A percentile compares a stretch with the other conserved stretches of the same genome.
Evolutionary conservation across 2,797 vertebrate species (phyloP).

Genomic region (Sparus aurata): DNA sequence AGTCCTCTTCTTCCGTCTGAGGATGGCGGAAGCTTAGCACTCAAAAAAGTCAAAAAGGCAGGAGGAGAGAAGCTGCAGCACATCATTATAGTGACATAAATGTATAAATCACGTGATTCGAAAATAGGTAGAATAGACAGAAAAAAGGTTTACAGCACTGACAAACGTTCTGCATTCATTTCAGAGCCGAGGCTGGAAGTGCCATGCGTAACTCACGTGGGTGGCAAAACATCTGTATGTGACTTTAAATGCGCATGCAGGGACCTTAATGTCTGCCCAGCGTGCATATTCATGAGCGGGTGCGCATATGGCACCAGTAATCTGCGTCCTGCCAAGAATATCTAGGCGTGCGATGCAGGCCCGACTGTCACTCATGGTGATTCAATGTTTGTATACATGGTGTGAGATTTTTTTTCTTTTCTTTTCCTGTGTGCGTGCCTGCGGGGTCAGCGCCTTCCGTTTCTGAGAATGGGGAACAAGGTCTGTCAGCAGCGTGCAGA

Average conservation of each 20-base stretch:
- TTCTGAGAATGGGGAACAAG: slow-evolving; percentile 48
- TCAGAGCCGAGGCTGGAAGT: slow-evolving; percentile 20
- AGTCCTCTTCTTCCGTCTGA: not conserved
- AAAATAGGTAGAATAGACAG: no score
- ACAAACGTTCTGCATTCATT: not conserved
- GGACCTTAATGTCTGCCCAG: not conserved
- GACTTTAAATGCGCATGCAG: slow-evolving; percentile 6
- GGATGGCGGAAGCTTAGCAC: not conserved
- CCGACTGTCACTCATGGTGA: slow-evolving; percentile 47
- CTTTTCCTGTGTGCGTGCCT: slow-evolving; percentile 12
- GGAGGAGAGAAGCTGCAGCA: slow-evolving; percentile 7
- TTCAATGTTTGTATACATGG: slow-evolving; percentile 32
- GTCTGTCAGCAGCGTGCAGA: slow-evolving; percentile 29
- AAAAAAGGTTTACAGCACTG: slow-evolving; percentile 8
- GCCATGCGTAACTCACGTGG: slow-evolving; percentile 7
- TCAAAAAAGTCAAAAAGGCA: not conserved
- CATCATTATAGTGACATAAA: not conserved
- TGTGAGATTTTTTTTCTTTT: slow-evolving; percentile 11
- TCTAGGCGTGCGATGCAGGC: slow-evolving; percentile 12
- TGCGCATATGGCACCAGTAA: slow-evolving; percentile 23
- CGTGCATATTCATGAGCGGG: slow-evolving; percentile 35
- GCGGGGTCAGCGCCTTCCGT: slow-evolving; percentile 41
- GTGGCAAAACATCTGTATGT: slow-evolving; percentile 42
- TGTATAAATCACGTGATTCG: slow-evolving; percentile 14
- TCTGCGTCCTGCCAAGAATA: slow-evolving; percentile 36